Percentiles rank a stretch among this genome's conserved stretches.
phyloP scores from a whole-genome alignment of 2,797 vertebrate genomes.

The Danio choprae region DNA sequence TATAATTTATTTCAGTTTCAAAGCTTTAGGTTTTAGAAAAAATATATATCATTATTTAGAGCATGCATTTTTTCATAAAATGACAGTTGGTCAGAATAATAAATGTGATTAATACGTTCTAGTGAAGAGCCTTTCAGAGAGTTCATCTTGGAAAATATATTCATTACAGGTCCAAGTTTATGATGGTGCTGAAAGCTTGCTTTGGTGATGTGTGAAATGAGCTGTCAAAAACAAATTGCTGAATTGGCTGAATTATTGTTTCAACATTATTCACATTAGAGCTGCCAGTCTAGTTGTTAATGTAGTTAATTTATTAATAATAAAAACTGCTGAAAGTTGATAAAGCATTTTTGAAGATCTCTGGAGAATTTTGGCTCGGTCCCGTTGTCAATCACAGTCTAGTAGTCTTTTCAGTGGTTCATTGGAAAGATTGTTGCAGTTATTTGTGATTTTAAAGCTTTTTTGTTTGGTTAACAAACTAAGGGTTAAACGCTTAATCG shows the following conservation, averaged over 20 bases:
- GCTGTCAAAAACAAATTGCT: slow-evolving; percentile 26
- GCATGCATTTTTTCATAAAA: too few species aligned
- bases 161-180: slow-evolving; percentile 1
- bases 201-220: slow-evolving; percentile 22
- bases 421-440: background rate
- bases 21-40: too few species aligned
- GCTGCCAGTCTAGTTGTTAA: background rate
- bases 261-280: background rate
- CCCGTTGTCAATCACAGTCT: background rate
- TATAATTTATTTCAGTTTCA: too few species aligned
- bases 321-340: background rate
- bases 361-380: background rate
- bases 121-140: slow-evolving; percentile 25
- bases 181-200: slow-evolving; percentile 12
- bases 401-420: background rate
- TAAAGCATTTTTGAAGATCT: background rate
- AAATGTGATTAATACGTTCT: slow-evolving; percentile 4
- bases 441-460: background rate
- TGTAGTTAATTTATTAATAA: background rate
- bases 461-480: background rate
- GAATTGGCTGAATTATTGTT: slow-evolving; percentile 12
- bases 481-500: background rate
- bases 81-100: too few species aligned
- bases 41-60: too few species aligned
- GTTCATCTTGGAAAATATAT: background rate